These are phyloP conservation scores for Rhodophaea formosa DNA, from an alignment of 2,888 invertebrate species.

Conservation along the genomic window DNA sequence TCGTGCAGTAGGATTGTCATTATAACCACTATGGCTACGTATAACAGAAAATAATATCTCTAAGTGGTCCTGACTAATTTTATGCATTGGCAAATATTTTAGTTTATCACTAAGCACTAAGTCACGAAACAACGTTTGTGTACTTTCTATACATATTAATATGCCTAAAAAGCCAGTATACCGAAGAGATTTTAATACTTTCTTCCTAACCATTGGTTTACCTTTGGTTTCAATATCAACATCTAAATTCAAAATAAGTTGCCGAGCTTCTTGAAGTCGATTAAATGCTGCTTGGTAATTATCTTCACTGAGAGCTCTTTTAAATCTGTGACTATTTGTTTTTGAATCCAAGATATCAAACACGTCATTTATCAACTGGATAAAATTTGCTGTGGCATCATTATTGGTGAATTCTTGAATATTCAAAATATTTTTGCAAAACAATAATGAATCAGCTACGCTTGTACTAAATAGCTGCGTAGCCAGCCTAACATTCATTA, in stretches of 20 bases:
- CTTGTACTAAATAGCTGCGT: neutral
- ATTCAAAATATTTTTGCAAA: slow-evolving; percentile 11
- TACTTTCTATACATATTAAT: slow-evolving; percentile 19
- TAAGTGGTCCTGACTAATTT: slow-evolving; percentile 25
- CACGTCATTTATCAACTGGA: slow-evolving; percentile 16
- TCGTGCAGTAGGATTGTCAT: slow-evolving; percentile 26
- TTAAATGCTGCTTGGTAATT: too few relatives aligned
- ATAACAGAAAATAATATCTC: slow-evolving; percentile 24
- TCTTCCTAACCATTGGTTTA: too few relatives aligned
- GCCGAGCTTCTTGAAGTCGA: slow-evolving; percentile 4
- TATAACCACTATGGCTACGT: slow-evolving; percentile 23
- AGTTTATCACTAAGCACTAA: slow-evolving; percentile 12
- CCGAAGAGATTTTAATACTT: neutral
- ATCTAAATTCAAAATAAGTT: neutral
- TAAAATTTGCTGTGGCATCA: slow-evolving; percentile 13
- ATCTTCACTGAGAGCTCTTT: too few relatives aligned
- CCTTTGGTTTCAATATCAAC: neutral
- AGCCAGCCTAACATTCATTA: slow-evolving; percentile 18
- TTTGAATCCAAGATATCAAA: slow-evolving; percentile 21
- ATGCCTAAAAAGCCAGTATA: neutral
- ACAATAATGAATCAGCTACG: slow-evolving; percentile 9
- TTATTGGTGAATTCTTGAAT: neutral
- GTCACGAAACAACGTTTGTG: slow-evolving; percentile 14
- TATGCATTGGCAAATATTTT: slow-evolving; percentile 22
- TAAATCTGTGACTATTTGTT: neutral